Conservation (phyloP, 2,797 vertebrate genomes). For the Silurus lanzhouensis region DNA sequence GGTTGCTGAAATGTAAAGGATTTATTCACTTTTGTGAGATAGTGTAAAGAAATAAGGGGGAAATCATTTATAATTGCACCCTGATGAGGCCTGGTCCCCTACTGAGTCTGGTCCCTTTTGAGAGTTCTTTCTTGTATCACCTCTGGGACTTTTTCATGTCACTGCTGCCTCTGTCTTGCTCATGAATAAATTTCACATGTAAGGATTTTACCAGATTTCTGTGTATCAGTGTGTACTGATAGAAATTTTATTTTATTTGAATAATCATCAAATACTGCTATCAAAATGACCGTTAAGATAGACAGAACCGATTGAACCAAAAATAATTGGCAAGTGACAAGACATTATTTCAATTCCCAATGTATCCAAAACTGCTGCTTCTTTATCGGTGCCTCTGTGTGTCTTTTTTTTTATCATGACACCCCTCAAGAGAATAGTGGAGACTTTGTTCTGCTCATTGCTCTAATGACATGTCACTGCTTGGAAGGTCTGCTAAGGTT, state of each 20-base stretch:
- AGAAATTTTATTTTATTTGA: neutral
- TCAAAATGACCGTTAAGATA: neutral
- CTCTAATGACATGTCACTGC: slow-evolving; percentile 20
- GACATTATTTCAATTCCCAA: neutral
- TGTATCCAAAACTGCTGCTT: neutral
- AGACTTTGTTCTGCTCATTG: slow-evolving; percentile 5
- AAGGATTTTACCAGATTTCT: neutral
- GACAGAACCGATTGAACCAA: neutral
- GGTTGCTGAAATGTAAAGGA: too few relatives aligned
- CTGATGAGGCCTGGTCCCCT: neutral
- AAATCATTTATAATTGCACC: neutral
- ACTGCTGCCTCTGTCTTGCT: neutral
- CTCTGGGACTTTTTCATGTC: too few relatives aligned
- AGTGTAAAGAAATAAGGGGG: too few relatives aligned
- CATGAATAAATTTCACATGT: neutral
- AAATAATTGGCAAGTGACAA: neutral
- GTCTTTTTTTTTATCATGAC: slow-evolving; percentile 5
- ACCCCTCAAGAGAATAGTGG: slow-evolving; percentile 1
- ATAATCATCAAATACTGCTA: neutral
- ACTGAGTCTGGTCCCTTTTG: too few relatives aligned
- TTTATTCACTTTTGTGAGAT: too few relatives aligned
- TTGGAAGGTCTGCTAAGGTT: slow-evolving; percentile 22
- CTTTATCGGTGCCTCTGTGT: neutral
- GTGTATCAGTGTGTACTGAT: neutral
- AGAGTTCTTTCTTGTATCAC: neutral